Conservation (phyloP, 2,797 vertebrate species). For the Gorsachius magnificus region DNA sequence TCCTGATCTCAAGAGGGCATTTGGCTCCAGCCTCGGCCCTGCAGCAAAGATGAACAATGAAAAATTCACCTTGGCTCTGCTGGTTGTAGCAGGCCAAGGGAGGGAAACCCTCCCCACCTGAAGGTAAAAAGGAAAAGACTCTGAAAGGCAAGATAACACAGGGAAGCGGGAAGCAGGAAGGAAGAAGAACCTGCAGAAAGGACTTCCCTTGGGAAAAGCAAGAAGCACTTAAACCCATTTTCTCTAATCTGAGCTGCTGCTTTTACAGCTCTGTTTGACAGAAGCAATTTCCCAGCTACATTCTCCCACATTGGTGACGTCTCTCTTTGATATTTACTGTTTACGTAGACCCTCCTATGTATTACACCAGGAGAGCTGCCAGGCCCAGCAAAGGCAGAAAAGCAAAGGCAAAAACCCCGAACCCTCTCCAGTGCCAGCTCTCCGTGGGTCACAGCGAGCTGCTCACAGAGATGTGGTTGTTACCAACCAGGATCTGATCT, state of each 20-base stretch:
- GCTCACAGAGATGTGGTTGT: rapidly evolving
- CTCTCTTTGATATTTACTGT: not conserved
- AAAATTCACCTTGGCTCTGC: not conserved
- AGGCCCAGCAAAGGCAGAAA: not conserved
- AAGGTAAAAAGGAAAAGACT: not conserved
- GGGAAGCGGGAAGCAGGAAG: not conserved
- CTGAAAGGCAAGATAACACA: not conserved
- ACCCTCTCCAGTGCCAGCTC: not conserved
- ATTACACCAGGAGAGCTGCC: not conserved
- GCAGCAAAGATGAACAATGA: not conserved
- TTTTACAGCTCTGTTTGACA: not conserved
- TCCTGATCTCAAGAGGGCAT: not conserved
- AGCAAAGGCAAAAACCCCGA: rapidly evolving
- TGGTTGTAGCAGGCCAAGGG: not conserved
- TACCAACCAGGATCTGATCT: not conserved
- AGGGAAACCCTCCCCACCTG: not conserved
- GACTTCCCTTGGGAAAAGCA: not conserved
- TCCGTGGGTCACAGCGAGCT: not conserved
- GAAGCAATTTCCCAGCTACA: not conserved
- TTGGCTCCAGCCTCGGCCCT: not conserved
- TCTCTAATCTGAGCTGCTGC: not conserved
- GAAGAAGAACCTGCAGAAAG: not conserved
- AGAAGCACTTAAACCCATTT: not conserved
- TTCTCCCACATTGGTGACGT: not conserved
- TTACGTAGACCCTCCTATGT: not conserved